Percentiles rank a stretch among this genome's conserved stretches.
phyloP scores from a whole-genome alignment of 2,888 invertebrate genomes.

The Macrosiphum euphorbiae region DNA sequence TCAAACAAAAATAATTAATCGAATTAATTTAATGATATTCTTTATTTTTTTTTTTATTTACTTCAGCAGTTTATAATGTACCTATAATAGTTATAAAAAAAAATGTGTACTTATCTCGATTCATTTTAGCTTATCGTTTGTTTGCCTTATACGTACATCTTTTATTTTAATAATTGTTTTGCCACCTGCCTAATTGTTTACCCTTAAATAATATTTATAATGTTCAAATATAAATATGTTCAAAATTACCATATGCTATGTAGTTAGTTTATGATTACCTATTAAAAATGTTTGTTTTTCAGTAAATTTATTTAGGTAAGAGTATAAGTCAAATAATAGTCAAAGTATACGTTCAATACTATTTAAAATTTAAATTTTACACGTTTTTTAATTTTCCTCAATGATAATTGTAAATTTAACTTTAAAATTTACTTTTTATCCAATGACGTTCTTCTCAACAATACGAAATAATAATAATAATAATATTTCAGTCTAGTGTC shows the following conservation, averaged over 20 bases:
- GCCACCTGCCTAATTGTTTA: not conserved
- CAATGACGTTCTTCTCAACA: not conserved
- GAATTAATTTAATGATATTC: not conserved
- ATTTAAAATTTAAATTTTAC: not conserved
- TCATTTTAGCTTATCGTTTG: constrained; percentile 9
- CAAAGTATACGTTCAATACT: no score
- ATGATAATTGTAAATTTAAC: not conserved
- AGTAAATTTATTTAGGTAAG: not conserved
- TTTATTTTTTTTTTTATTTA: not conserved
- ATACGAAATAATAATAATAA: not conserved
- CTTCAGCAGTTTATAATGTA: not conserved
- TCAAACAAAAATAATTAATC: constrained; percentile 13
- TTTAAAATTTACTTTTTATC: not conserved
- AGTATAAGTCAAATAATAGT: not conserved
- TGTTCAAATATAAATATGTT: not conserved
- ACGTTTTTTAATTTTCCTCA: not conserved
- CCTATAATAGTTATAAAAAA: not conserved
- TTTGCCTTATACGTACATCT: not conserved
- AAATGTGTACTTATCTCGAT: not conserved
- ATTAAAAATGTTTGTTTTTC: not conserved
- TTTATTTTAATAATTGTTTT: constrained; percentile 11
- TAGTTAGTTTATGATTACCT: not conserved
- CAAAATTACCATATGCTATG: not conserved
- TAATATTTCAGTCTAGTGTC: not conserved
- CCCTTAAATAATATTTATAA: not conserved